Base-by-base conservation (phyloP, 2,888 invertebrate genomes). In the Harpalus rubripes region DNA sequence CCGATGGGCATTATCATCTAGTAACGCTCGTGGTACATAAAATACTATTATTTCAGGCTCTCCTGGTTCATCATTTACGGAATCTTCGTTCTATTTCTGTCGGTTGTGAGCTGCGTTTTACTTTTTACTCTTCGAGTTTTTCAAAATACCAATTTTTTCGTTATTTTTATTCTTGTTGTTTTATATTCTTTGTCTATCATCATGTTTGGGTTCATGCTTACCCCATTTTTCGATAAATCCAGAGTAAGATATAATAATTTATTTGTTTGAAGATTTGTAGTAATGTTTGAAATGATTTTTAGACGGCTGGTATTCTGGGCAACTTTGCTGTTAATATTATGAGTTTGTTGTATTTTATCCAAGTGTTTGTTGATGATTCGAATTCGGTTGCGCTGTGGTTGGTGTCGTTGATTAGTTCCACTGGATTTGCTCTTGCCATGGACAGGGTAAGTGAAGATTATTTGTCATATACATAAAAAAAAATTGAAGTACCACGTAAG, bases 211-310 rank as follows among this genome's bases (percentile, higher is more conserved):
- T 97, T 97, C 89, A 95, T 96, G 94, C 92, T 97, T 86, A 96
- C 96, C 0, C 96, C 97, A 0, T 97, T 97, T 91, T 97, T 97
- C 90, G 96, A 96, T 88, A 96, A 95, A 89, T 95, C 96, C 65
- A 93, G 96, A 91, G 96, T 96, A 91, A 94, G 94, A 26, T 10
- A 18, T 7, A 61, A 91, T 79, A 5, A 6, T 8, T 22, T 18
- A 61, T 41, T 41, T 39, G 18, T 80, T 58, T 56, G 12, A 44
- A 10, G 12, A 80, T 26, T 61, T 80, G 22, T 52, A 0, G 68
- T n/a, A 39, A 41, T n/a, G 15, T 41, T 15, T 16, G 5, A 16
- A 22, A 58, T 63, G 10, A 4, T 32, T 61, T 80, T 61, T 90
- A 96, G 96, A 96, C 96, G 85, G 96, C 96, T 0, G 96, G 96